Evolutionary conservation across 2,113 vertebrate genomes (phyloP), one percentile per base, ranked within the genome.

Genomic region (Callopanchax toddi): DNA sequence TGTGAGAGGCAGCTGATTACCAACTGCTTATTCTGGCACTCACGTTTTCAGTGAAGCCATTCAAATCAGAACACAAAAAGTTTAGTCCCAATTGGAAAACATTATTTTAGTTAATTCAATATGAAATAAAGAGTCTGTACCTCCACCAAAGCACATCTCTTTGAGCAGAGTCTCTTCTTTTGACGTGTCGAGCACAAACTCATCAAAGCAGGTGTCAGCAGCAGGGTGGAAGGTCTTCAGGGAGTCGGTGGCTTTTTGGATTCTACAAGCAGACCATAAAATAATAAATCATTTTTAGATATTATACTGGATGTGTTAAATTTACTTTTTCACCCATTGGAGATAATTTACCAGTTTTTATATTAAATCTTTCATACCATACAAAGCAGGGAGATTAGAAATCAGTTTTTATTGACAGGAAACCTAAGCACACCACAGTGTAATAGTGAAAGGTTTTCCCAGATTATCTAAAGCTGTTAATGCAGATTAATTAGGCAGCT

Each of bases 171-270:
- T 89, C 79, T 96, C 95, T 80, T 98, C 96, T 73, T 88, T 94
- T 32, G 91, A 89, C 1, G 91, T 92, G 65, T 99, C 94, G 76
- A 99, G 64, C 29, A 93, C 90, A 83, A 95, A 99, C 62, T 96
- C 96, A 73, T 96, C 94, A 87, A 99, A 99, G 71, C 92, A 93
- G 21, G 94, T 87, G 84, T 94, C 92, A 18, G 96, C 95, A 17
- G 95, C 93, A 5, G 97, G 94, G 48, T 91, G 92, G 82, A 99
- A 98, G 36, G 89, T 96, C 89, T 90, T 95, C 80, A 99, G 85
- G 32, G 96, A 96, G 54, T 98, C 97, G 0, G 95, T 96, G 52
- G 97, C 97, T 86, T 93, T 98, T 60, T 97, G 96, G 81, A 99
- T 96, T 91, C 97, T 99, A 78, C 73, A 60, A 52, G 65, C 17